These are phyloP conservation scores for Rhabdophis nuchalis DNA, from an alignment of 2,797 vertebrate genomes.

Conservation along the genomic window DNA sequence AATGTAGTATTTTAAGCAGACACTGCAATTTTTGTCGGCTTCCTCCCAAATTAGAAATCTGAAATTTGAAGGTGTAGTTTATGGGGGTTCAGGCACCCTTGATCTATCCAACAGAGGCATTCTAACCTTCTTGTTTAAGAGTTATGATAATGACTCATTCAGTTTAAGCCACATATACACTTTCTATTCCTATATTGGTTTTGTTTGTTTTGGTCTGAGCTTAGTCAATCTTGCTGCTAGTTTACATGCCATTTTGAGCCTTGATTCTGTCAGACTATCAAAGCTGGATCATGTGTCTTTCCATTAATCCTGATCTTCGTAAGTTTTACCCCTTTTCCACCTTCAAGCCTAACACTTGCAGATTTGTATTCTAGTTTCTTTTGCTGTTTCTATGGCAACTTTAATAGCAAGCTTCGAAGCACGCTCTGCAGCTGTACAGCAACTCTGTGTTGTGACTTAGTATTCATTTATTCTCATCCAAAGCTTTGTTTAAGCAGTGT, in stretches of 20 bases:
- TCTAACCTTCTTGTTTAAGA: not conserved
- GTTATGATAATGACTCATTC: not conserved
- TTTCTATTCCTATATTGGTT: not conserved
- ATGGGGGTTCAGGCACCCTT: not conserved
- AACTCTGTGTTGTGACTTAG: conserved; percentile 29
- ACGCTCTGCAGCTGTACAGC: conserved; percentile 25
- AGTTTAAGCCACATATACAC: not conserved
- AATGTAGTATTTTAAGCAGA: not conserved
- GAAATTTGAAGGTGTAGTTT: not conserved
- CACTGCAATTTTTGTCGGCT: not conserved
- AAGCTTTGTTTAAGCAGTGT: conserved; percentile 19
- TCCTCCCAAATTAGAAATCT: not conserved
- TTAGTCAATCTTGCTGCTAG: not conserved
- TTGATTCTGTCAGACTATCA: not conserved
- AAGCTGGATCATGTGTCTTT: not conserved
- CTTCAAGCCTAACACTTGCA: conserved; percentile 44
- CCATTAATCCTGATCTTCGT: conserved; percentile 19
- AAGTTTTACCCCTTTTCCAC: conserved; percentile 48
- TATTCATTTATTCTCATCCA: conserved; percentile 35
- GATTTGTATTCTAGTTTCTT: conserved; percentile 52
- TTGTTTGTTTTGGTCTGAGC: not conserved
- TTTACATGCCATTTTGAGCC: not conserved
- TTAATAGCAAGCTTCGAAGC: conserved; percentile 36
- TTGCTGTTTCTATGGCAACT: conserved; percentile 64
- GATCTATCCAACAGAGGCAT: not conserved